phyloP scores from a whole-genome alignment of 2,113 vertebrate species.

The Rhinopomastus cyanomelas region DNA sequence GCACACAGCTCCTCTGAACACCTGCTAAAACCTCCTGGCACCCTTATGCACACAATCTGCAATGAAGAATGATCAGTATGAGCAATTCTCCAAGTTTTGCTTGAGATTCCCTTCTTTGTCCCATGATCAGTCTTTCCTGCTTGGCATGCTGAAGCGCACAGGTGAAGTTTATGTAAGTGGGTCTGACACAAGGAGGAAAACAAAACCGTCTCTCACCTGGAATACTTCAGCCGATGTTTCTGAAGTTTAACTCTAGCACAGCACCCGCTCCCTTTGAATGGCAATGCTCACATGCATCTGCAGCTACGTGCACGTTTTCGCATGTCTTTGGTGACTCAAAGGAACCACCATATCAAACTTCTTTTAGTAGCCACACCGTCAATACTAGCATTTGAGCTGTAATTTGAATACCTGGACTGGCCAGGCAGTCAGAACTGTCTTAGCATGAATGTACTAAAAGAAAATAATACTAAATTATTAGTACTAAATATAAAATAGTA shows the following conservation, averaged over 20 bases:
- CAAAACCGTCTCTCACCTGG: neutral
- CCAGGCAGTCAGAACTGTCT: neutral
- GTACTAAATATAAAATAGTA: no score
- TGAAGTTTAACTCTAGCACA: neutral
- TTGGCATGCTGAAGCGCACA: neutral
- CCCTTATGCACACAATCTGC: neutral
- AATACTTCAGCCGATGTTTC: neutral
- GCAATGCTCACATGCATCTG: neutral
- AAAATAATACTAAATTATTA: no score
- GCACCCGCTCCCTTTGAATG: neutral
- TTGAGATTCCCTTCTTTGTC: neutral
- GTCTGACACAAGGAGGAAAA: neutral
- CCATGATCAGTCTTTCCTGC: neutral
- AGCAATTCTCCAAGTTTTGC: neutral
- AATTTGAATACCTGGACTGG: neutral
- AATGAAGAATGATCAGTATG: neutral
- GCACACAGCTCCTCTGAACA: neutral
- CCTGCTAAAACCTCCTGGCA: slow-evolving; percentile 37
- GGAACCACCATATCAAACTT: neutral
- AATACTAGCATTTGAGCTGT: neutral
- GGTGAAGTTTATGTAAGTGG: neutral
- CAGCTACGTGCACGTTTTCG: neutral
- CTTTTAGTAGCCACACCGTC: neutral
- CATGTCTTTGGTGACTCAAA: neutral
- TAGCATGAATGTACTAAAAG: neutral